phyloP scores from a whole-genome alignment of 2,888 invertebrate genomes.

The Trachelus stipa region DNA sequence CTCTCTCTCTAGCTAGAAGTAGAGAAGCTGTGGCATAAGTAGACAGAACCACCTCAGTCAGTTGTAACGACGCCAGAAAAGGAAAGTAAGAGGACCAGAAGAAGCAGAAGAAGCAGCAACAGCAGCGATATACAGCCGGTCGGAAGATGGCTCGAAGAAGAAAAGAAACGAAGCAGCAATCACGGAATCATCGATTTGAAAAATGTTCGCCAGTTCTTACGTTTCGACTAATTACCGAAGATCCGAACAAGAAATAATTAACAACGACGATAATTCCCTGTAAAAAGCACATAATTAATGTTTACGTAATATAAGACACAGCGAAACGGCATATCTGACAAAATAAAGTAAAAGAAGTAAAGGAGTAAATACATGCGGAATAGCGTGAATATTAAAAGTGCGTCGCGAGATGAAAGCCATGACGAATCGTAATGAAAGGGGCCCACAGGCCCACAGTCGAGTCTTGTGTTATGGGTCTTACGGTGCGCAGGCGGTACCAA shows the following conservation, averaged over 20 bases:
- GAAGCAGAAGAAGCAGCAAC: background rate
- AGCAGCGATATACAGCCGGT: background rate
- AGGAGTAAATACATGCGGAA: background rate
- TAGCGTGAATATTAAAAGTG: conserved; percentile 29
- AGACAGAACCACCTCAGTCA: background rate
- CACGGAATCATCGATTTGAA: background rate
- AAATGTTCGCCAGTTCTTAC: background rate
- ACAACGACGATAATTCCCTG: background rate
- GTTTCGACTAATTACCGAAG: background rate
- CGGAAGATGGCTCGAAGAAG: background rate
- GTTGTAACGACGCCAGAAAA: background rate
- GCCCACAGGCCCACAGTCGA: conserved; percentile 40
- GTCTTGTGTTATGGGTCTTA: conserved; percentile 41
- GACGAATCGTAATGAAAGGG: conserved; percentile 58
- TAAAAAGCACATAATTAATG: background rate
- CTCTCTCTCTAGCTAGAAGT: background rate
- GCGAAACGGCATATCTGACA: background rate
- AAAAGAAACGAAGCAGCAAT: background rate
- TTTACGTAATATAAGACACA: background rate
- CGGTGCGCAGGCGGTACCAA: conserved; percentile 41
- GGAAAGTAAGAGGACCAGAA: background rate
- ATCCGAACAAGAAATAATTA: background rate
- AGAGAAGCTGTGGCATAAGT: background rate
- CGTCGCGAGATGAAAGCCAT: conserved; percentile 51
- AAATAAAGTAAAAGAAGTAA: background rate